Percentiles rank a stretch among this genome's conserved stretches.
Conservation (phyloP, 2,113 vertebrate genomes). For the Sylvicapra grimmia region DNA sequence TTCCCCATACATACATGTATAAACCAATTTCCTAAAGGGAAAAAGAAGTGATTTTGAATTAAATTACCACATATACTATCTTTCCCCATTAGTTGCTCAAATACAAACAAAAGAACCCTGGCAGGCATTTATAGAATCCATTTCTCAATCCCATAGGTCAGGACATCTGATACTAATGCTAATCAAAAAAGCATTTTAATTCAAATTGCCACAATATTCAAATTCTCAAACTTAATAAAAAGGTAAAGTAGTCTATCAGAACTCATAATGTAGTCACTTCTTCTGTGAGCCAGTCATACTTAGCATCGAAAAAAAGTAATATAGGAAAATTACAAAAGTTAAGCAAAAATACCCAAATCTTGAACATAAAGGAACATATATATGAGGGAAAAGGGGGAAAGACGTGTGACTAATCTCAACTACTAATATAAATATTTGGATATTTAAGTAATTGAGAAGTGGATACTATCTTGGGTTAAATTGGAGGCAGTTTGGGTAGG, state of each 20-base stretch:
- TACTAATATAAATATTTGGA: background rate
- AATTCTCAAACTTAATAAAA: background rate
- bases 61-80: background rate
- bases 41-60: background rate
- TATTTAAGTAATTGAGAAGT: background rate
- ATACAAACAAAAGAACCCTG: background rate
- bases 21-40: background rate
- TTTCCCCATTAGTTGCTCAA: background rate
- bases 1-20: background rate
- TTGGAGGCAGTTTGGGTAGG: fast-evolving
- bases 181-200: background rate
- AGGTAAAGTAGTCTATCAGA: background rate
- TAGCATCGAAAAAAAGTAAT: background rate
- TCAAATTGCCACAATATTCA: background rate
- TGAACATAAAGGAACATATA: background rate
- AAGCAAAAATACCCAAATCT: background rate
- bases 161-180: background rate
- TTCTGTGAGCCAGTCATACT: background rate
- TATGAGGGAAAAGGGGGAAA: background rate
- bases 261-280: background rate
- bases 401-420: background rate
- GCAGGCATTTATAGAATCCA: background rate
- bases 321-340: background rate
- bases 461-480: background rate
- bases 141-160: background rate